phyloP scores from a whole-genome alignment of 2,797 vertebrate genomes.

The Diceros bicornis region DNA sequence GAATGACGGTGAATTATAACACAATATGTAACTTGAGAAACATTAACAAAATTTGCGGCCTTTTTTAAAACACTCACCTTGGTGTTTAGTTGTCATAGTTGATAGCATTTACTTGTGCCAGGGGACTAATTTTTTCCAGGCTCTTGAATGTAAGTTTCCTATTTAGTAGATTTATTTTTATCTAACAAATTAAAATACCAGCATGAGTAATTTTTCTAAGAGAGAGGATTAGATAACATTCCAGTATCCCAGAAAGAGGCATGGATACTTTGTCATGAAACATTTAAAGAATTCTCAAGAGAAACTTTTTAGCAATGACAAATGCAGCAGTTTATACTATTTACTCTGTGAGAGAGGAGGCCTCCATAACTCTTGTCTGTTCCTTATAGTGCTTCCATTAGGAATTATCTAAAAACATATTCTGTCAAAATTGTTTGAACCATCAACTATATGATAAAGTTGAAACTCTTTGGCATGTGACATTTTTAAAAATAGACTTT shows the following conservation, averaged over 20 bases:
- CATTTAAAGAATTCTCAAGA: not conserved
- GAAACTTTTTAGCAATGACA: not conserved
- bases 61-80: not conserved
- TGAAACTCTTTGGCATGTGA: not conserved
- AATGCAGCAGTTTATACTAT: not conserved
- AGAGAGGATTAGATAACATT: not conserved
- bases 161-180: conserved; percentile 39
- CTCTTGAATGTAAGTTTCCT: not conserved
- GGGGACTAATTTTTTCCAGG: not conserved
- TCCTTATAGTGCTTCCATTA: not conserved
- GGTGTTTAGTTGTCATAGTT: not conserved
- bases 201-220: not conserved
- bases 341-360: not conserved
- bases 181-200: not conserved
- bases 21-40: not conserved
- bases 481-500: not conserved
- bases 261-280: not conserved
- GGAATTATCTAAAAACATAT: not conserved
- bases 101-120: not conserved
- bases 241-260: not conserved
- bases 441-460: not conserved
- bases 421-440: not conserved
- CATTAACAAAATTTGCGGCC: not conserved
- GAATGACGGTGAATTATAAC: not conserved
- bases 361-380: not conserved